phyloP scores from a whole-genome alignment of 2,113 vertebrate species.

The Ochotona curzoniae region DNA sequence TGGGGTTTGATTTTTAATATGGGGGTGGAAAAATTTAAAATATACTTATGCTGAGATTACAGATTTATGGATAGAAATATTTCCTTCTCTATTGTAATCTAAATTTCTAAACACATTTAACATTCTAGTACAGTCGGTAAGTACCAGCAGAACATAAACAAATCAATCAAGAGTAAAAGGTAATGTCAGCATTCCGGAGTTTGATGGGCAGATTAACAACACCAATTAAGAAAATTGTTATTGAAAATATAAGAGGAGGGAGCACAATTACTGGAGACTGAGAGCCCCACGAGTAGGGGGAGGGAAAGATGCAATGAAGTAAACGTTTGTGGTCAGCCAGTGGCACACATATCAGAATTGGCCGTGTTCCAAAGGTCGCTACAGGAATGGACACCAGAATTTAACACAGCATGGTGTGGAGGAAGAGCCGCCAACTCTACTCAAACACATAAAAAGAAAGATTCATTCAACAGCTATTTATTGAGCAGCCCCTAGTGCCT shows the following conservation, averaged over 20 bases:
- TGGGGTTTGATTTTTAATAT: background rate
- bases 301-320: background rate
- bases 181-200: slow-evolving; percentile 54
- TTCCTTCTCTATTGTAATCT: background rate
- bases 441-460: background rate
- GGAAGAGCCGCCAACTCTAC: background rate
- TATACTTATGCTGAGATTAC: background rate
- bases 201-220: slow-evolving; percentile 40
- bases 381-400: background rate
- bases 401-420: background rate
- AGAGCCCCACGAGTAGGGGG: background rate
- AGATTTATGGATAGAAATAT: background rate
- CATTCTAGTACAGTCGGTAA: background rate
- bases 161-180: slow-evolving; percentile 38
- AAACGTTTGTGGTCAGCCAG: slow-evolving; percentile 1
- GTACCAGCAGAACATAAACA: slow-evolving; percentile 36
- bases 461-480: background rate
- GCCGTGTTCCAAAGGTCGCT: too few relatives aligned
- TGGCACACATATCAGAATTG: background rate
- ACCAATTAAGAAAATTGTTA: slow-evolving; percentile 59
- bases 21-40: background rate
- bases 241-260: slow-evolving; percentile 45
- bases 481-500: background rate
- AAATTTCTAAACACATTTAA: background rate
- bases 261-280: slow-evolving; percentile 3